These are phyloP conservation scores for Yponomeuta plumbellus DNA, from an alignment of 2,888 invertebrate species.

Conservation along the genomic window DNA sequence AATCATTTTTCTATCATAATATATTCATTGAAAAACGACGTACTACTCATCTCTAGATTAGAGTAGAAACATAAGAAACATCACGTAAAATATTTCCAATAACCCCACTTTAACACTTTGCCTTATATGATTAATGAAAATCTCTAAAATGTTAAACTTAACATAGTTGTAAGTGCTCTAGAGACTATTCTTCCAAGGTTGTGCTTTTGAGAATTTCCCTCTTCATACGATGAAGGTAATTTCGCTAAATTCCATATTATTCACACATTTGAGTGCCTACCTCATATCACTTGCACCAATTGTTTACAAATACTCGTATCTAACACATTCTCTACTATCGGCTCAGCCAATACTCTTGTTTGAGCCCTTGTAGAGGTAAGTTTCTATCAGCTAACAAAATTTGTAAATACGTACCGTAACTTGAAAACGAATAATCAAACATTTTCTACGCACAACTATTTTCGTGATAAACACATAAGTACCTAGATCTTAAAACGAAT, in stretches of 20 bases:
- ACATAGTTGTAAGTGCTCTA: constrained; percentile 57
- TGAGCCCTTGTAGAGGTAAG: no score
- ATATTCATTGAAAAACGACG: neutral
- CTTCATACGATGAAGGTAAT: constrained; percentile 16
- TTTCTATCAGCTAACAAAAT: no score
- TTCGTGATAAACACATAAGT: constrained; percentile 50
- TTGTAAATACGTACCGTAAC: constrained; percentile 29
- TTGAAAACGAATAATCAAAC: constrained; percentile 40
- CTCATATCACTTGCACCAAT: no score
- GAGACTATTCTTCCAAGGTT: constrained; percentile 76
- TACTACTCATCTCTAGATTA: constrained; percentile 1
- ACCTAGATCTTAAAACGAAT: constrained; percentile 6
- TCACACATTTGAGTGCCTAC: no score
- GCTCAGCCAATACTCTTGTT: no score
- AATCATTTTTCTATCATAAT: neutral
- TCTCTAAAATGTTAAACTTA: constrained; percentile 41
- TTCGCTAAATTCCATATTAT: no score
- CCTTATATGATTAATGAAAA: constrained; percentile 62
- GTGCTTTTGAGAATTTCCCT: constrained; percentile 73
- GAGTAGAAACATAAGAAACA: constrained; percentile 1
- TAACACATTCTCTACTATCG: no score
- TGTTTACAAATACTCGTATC: no score
- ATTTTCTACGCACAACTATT: constrained; percentile 69
- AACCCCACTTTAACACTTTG: constrained; percentile 73
- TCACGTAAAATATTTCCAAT: constrained; percentile 42